Base-by-base conservation (phyloP, 1,140 invertebrate species). In the Sarcophaga peregrina region DNA sequence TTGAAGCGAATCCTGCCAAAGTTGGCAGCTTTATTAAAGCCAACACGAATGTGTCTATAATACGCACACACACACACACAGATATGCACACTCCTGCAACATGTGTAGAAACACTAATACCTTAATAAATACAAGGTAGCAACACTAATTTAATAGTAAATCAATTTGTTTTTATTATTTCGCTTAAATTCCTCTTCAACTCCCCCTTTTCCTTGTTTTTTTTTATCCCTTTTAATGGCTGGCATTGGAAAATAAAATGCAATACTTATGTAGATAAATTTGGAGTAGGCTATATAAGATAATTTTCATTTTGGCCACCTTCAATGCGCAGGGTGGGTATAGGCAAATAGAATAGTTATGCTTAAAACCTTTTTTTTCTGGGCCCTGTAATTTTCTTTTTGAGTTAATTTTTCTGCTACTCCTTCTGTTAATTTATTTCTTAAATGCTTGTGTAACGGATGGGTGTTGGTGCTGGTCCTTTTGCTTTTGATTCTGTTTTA, bases 71-170 rank as follows among this genome's bases (percentile, higher is more conserved):
- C 11, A 75, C 13, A 10, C 7, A 25, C 13, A 11, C 3, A 46
- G 5, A 73, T 9, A 74, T 73, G 68, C 8, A 25, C 68, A 46
- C 73, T 45, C 25, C 37, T 15, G 20, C 15, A 20, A 74, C 17
- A 80, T 37, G 25, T 37, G 25, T 37, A 37, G 9, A 20, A 25
- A 37, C 20, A 74, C 2, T 25, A 74, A 37, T 37, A 37, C 25
- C 25, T 37, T 37, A 37, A 37, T 37, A 74, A 11, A 45, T 10
- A 47, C 15, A 15, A 46, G 74, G 74, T 47, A 46, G 74, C 74
- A 47, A 75, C 68, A 48, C 20, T 84, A 84, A 84, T 84, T 82
- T 84, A 84, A 84, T 84, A 82, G 76, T 52, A 84, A 84, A 84
- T 84, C 83, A 84, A 84, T 84, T 84, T 84, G 81, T 48, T 46